A percentile compares a stretch with the other conserved stretches of the same genome.
Conservation (phyloP, 53 echinoderm and acorn worm genomes). For the Henricia sp. region DNA sequence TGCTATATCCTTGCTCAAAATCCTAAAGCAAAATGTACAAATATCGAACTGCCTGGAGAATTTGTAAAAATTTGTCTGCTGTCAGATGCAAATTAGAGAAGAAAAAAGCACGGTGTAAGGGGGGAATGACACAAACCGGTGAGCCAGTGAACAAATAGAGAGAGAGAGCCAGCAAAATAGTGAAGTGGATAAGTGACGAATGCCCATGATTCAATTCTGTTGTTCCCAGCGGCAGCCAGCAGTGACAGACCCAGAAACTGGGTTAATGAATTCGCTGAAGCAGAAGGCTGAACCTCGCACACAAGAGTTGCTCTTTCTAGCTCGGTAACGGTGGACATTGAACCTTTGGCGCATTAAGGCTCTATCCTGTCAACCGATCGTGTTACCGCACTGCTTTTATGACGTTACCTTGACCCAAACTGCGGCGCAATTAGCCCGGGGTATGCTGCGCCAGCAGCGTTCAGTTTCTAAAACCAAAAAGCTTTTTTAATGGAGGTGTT, state of each 20-base stretch:
- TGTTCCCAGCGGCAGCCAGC: too few relatives aligned
- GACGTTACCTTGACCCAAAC: conserved; percentile 38
- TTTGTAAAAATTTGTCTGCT: too few relatives aligned
- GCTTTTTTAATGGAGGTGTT: neutral
- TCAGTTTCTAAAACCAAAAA: neutral
- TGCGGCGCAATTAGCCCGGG: conserved; percentile 13
- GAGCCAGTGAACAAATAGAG: conserved; percentile 1
- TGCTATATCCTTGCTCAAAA: too few relatives aligned
- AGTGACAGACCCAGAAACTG: too few relatives aligned
- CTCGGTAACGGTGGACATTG: conserved; percentile 7
- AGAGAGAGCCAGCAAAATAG: conserved; percentile 9
- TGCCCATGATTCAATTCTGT: conserved; percentile 20
- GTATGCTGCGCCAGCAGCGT: neutral
- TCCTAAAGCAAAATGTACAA: too few relatives aligned
- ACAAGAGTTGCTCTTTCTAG: neutral
- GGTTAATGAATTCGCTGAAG: conserved; percentile 51
- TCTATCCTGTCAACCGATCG: conserved; percentile 15
- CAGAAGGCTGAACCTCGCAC: conserved; percentile 7
- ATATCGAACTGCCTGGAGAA: too few relatives aligned
- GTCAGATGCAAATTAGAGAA: too few relatives aligned
- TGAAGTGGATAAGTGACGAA: conserved; percentile 2
- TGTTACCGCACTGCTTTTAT: conserved; percentile 8
- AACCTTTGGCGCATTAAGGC: conserved; percentile 4
- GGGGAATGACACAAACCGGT: neutral
- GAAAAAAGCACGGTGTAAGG: too few relatives aligned